Conservation (phyloP, 2,797 vertebrate species). For the Tangara arthus region DNA sequence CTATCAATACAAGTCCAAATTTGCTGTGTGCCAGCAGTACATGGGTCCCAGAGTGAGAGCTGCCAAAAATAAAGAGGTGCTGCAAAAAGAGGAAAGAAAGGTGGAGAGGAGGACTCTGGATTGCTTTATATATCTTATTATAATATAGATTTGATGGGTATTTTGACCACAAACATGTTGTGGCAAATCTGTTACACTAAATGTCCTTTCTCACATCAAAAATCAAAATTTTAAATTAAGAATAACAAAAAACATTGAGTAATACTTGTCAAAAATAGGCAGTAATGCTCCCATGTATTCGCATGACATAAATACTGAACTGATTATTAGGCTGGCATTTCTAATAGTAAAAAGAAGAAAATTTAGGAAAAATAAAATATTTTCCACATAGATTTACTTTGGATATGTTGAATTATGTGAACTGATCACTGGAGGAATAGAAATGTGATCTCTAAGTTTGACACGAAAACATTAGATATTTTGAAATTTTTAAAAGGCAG, state of each 20-base stretch:
- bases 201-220: not conserved
- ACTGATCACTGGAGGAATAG: not conserved
- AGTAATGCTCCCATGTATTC: not conserved
- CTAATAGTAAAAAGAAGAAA: not conserved
- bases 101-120: not conserved
- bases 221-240: not conserved
- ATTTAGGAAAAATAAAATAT: not conserved
- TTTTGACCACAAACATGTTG: not conserved
- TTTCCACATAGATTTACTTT: not conserved
- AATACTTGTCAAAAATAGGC: not conserved
- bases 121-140: not conserved
- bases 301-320: not conserved
- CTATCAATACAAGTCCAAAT: not conserved
- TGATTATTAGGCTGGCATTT: not conserved
- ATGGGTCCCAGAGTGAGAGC: rapidly evolving
- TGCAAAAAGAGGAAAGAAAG: not conserved
- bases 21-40: not conserved
- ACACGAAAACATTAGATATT: not conserved
- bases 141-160: not conserved
- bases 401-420: not conserved
- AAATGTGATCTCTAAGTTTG: not conserved
- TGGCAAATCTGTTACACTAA: not conserved
- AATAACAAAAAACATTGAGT: not conserved
- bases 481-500: not conserved
- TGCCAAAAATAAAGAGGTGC: not conserved